Conservation (phyloP, 2,113 vertebrate genomes). For the Mustelus asterias region DNA sequence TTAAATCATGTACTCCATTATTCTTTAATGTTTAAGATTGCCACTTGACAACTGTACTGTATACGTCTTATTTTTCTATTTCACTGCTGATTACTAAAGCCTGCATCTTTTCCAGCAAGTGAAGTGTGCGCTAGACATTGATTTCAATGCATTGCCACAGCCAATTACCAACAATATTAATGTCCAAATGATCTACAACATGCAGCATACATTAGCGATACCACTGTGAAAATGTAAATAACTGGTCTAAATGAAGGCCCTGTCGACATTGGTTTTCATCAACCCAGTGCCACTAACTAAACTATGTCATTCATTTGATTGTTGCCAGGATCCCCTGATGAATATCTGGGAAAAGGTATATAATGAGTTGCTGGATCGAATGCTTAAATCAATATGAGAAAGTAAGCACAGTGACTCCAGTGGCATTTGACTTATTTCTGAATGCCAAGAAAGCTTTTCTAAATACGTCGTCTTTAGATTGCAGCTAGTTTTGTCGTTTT, state of each 20-base stretch:
- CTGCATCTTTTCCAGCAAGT: neutral
- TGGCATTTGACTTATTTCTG: neutral
- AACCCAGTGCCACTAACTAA: neutral
- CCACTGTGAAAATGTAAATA: conserved; percentile 10
- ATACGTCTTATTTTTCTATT: neutral
- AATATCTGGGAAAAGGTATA: neutral
- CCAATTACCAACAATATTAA: neutral
- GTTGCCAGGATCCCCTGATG: neutral
- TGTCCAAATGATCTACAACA: neutral
- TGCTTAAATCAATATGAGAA: neutral
- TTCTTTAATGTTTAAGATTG: neutral
- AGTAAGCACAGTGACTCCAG: neutral
- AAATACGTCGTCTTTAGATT: neutral
- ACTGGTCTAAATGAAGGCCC: neutral
- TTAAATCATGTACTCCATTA: neutral
- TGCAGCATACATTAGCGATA: neutral
- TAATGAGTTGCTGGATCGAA: neutral
- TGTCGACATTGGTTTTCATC: neutral
- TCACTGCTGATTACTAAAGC: neutral
- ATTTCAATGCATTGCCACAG: conserved; percentile 5
- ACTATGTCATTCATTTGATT: neutral
- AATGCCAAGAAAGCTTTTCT: neutral
- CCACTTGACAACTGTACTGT: neutral
- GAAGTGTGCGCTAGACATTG: neutral
- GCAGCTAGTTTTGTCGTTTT: neutral